Evolutionary conservation across 2,888 invertebrate genomes (phyloP), one percentile per base, ranked within the genome.

Genomic region (Chloromyia formosa): DNA sequence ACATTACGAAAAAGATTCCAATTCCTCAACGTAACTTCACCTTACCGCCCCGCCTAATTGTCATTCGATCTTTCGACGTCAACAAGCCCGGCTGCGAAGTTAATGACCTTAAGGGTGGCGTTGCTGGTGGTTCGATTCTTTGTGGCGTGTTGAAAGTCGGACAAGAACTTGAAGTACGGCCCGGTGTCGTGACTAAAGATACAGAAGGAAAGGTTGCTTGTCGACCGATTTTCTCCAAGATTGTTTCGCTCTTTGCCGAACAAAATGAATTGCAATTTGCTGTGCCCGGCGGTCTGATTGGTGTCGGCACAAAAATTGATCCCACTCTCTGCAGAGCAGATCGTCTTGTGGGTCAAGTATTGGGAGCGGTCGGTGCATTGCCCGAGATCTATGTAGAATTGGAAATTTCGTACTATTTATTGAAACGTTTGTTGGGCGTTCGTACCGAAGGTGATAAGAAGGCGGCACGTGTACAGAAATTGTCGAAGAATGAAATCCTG

Each of bases 51-150:
- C 91, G 97, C 77, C 90, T 99, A 82, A 99, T 99, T 82, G 95
- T 96, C 58, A 95, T 96, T 82, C 90, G 95, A 80, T 99, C 99
- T 3, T 99, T 99, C 86, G 99, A 99, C 86, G 99, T 99, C 1
- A 99, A 99, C 87, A 99, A 99, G 86, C 99, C 99, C 3, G 99
- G 99, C 60, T 98, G 97, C 84, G 99, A 99, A 86, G 98, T 98
- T 7, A 95, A 96, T 80, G 98, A 98, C 86, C 88, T 99, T 74
- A 95, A 97, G 84, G 99, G 99, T 53, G 99, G 99, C 27, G 99
- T 99, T 27, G 99, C 99, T 74, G 99, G 99, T 78, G 99, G 99
- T 56, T 98, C 98, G 83, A 97, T 99, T 81, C 88, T 99, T 49
- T 92, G 94, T 82, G 99, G 99, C 75, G 98, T 98, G 23, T 88